Conservation (phyloP, 2,888 invertebrate genomes). For the Timandra comae region DNA sequence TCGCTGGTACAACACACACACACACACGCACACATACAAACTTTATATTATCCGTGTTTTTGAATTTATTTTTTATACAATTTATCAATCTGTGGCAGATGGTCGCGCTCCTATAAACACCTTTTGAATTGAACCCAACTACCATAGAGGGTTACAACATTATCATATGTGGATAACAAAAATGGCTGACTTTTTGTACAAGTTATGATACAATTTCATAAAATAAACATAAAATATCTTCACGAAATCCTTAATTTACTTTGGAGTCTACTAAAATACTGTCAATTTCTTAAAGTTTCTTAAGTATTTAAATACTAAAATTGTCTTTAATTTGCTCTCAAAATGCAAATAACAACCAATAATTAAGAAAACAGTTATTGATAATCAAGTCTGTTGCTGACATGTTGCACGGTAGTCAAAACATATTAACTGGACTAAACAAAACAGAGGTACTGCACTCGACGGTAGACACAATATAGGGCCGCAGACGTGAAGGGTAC, state of each 20-base stretch:
- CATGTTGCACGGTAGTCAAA: constrained; percentile 10
- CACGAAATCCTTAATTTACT: too few species aligned
- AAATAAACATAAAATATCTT: too few species aligned
- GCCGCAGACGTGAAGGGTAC: constrained; percentile 48
- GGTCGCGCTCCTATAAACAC: constrained; percentile 66
- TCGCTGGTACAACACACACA: constrained; percentile 30
- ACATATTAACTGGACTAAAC: constrained; percentile 27
- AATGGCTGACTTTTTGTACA: constrained; percentile 37
- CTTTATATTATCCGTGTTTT: constrained; percentile 29
- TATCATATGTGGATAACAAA: constrained; percentile 55
- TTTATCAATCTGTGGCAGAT: constrained; percentile 73
- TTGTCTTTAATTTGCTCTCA: too few species aligned
- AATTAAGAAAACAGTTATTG: too few species aligned
- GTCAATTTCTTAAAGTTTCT: too few species aligned
- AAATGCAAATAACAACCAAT: too few species aligned
- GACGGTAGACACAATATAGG: constrained; percentile 46
- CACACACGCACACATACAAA: constrained; percentile 24
- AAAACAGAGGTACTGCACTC: constrained; percentile 45
- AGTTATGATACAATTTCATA: too few species aligned
- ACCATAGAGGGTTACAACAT: constrained; percentile 64
- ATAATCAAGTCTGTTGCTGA: not conserved
- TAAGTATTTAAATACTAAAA: too few species aligned
- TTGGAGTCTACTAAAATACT: too few species aligned
- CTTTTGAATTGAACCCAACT: constrained; percentile 63
- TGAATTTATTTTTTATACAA: constrained; percentile 63